phyloP scores from a whole-genome alignment of 1,140 invertebrate species.

The Conus ventricosus region DNA sequence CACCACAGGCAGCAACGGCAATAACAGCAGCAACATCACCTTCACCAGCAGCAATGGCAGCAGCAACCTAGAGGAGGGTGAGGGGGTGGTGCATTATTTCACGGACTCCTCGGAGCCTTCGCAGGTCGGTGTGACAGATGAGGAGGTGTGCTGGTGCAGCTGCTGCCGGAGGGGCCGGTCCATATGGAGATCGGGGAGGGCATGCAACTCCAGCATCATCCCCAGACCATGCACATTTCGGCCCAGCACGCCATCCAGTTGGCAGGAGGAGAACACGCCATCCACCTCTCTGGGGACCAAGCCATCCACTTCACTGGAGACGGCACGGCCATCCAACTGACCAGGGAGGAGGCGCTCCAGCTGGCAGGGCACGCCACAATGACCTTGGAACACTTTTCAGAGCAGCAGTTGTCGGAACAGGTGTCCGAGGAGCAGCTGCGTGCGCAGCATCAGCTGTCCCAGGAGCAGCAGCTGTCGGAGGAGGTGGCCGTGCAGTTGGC shows the following conservation, averaged over 20 bases:
- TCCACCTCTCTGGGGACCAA: background rate
- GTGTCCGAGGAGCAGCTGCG: background rate
- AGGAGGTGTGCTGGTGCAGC: slow-evolving; percentile 19
- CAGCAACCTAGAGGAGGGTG: background rate
- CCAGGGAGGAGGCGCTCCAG: background rate
- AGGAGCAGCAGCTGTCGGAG: background rate
- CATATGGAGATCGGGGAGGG: background rate
- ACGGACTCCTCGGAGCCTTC: background rate
- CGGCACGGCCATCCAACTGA: background rate
- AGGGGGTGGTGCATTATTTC: slow-evolving; percentile 11
- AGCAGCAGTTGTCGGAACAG: background rate
- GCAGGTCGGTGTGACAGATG: background rate
- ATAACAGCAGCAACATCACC: no score
- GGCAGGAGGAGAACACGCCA: background rate
- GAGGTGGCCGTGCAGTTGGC: background rate
- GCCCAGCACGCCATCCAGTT: no score
- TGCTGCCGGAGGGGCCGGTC: background rate
- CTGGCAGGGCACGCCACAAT: background rate
- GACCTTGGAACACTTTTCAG: background rate
- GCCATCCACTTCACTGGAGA: background rate
- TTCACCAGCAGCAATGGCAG: background rate
- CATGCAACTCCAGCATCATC: background rate
- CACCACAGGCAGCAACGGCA: no score
- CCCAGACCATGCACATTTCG: no score
- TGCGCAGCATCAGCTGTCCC: background rate